phyloP scores from a whole-genome alignment of 2,797 vertebrate genomes.

The Pseudochirops corinnae region DNA sequence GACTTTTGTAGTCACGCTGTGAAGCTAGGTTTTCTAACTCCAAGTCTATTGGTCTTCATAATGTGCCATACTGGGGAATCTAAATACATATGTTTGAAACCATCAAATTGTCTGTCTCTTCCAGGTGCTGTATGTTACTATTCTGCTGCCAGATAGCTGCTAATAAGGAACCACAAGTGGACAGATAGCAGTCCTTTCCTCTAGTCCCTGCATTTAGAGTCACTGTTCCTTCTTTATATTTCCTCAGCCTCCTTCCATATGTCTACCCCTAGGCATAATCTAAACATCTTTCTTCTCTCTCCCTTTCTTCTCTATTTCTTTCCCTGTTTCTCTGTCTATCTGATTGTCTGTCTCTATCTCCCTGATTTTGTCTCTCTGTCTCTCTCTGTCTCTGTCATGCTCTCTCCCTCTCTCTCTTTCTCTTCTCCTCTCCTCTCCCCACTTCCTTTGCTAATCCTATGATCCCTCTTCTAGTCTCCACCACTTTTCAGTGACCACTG shows the following conservation, averaged over 20 bases:
- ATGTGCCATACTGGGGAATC: not conserved
- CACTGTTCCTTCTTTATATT: not conserved
- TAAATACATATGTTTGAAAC: not conserved
- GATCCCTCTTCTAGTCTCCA: not conserved
- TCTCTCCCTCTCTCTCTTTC: not conserved
- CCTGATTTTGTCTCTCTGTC: not conserved
- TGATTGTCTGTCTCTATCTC: not conserved
- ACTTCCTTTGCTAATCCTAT: not conserved
- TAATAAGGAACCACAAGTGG: not conserved
- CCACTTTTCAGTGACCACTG: not conserved
- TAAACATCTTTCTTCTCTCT: not conserved
- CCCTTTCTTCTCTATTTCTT: not conserved
- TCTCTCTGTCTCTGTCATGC: not conserved
- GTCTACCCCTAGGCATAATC: not conserved
- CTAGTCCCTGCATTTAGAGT: not conserved
- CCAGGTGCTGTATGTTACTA: not conserved
- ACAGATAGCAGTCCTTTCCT: not conserved
- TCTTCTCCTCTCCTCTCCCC: not conserved
- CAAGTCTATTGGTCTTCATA: not conserved
- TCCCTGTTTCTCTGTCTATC: not conserved
- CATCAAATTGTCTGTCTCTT: not conserved
- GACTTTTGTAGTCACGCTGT: not conserved
- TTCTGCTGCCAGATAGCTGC: not conserved
- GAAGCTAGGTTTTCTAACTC: not conserved
- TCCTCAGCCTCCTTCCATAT: not conserved